A percentile compares a stretch with the other conserved stretches of the same genome.
These are phyloP conservation scores for Sterna hirundo DNA, from an alignment of 2,113 vertebrate species.

Conservation along the genomic window DNA sequence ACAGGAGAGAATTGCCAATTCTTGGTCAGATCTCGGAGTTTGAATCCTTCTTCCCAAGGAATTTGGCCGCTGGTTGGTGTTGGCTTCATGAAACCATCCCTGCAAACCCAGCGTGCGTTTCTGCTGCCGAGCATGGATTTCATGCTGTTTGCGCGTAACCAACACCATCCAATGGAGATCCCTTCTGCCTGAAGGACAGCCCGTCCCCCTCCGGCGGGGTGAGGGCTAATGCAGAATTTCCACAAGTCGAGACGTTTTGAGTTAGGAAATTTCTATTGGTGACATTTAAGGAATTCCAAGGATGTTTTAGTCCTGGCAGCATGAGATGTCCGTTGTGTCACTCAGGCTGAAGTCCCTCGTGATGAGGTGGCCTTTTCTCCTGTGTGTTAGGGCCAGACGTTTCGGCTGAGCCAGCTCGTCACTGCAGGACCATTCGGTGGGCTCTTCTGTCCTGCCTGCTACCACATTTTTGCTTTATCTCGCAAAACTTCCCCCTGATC, in stretches of 20 bases:
- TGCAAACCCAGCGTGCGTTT: rapidly evolving
- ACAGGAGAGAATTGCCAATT: neutral
- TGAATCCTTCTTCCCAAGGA: neutral
- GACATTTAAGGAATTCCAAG: neutral
- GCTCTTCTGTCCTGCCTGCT: neutral
- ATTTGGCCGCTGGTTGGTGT: neutral
- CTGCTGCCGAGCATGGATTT: neutral
- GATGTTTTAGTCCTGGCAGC: neutral
- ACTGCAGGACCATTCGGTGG: rapidly evolving
- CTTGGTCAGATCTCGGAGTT: neutral
- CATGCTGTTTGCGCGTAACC: rapidly evolving
- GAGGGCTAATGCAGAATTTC: neutral
- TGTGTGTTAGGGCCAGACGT: rapidly evolving
- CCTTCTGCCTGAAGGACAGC: neutral
- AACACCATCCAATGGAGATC: neutral
- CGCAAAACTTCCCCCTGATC: neutral
- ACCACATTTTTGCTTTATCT: neutral
- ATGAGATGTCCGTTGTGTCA: neutral
- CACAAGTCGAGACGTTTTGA: neutral
- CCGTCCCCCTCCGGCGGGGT: rapidly evolving
- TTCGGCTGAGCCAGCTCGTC: rapidly evolving
- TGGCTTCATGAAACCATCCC: neutral
- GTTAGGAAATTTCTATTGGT: neutral
- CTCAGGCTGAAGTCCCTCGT: neutral
- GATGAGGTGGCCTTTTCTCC: neutral